Percentiles rank a stretch among this genome's conserved stretches.
These are phyloP conservation scores for Tonatia bakeri DNA, from an alignment of 2,113 vertebrate genomes.

Conservation along the genomic window DNA sequence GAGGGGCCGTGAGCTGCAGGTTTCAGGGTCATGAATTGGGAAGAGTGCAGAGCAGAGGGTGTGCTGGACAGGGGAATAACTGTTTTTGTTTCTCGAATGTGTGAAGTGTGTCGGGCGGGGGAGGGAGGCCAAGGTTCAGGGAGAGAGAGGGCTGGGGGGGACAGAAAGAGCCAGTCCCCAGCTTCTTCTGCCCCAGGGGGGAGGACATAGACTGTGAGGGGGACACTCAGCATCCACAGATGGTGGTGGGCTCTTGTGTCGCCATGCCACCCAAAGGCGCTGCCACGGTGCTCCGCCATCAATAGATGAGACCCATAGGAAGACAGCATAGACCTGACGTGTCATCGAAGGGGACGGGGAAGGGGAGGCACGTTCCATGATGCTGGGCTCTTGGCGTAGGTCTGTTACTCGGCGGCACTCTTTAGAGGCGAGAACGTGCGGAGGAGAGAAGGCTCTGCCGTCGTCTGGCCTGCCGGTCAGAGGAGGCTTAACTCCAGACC, in stretches of 20 bases:
- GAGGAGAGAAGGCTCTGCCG: neutral
- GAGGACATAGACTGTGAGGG: neutral
- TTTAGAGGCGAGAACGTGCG: neutral
- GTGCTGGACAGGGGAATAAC: neutral
- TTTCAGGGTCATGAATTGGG: neutral
- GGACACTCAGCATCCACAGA: neutral
- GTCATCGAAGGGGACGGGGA: neutral
- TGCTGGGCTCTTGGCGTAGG: neutral
- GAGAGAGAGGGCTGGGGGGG: neutral
- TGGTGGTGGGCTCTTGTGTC: neutral
- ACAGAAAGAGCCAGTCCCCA: accelerated
- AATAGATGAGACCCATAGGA: neutral
- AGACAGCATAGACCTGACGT: neutral
- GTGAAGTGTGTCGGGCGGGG: too few species aligned
- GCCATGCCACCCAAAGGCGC: too few species aligned
- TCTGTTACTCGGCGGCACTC: too few species aligned
- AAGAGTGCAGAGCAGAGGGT: neutral
- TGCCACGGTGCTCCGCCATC: neutral
- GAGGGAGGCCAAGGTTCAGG: too few species aligned
- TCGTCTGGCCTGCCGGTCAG: neutral
- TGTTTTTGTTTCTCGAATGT: neutral
- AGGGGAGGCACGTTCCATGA: neutral
- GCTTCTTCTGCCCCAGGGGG: neutral
- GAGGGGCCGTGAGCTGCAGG: neutral
- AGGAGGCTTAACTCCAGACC: neutral